Percentiles rank a stretch among this genome's conserved stretches.
Evolutionary conservation across 2,888 invertebrate genomes (phyloP).

Genomic region (Drosophila neonasuta): DNA sequence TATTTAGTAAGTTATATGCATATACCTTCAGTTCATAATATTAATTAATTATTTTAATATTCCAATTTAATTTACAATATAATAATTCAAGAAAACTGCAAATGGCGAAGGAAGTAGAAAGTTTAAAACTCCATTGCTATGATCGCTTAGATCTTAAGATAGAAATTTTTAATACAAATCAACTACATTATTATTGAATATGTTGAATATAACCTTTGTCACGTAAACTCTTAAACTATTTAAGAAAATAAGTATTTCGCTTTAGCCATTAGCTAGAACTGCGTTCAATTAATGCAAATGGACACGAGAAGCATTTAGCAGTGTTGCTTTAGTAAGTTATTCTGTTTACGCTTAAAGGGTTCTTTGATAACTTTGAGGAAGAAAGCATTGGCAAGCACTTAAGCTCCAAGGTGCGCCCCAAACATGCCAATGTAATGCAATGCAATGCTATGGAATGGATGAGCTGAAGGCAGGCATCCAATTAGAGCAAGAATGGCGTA

Average conservation of each 20-base stretch:
- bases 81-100: too few species aligned
- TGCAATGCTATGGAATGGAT: conserved; percentile 40
- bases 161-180: too few species aligned
- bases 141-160: too few species aligned
- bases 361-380: conserved; percentile 12
- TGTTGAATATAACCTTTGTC: background rate
- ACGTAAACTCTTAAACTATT: background rate
- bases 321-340: conserved; percentile 8
- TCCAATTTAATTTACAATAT: too few species aligned
- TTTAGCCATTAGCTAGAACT: background rate
- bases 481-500: conserved; percentile 74
- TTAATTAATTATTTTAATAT: too few species aligned
- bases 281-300: background rate
- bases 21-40: too few species aligned
- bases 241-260: background rate
- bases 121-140: too few species aligned
- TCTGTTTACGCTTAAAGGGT: conserved; percentile 7
- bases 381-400: conserved; percentile 38
- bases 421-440: conserved; percentile 1
- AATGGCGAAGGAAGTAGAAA: too few species aligned
- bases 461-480: conserved; percentile 61
- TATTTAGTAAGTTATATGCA: too few species aligned
- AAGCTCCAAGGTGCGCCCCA: conserved; percentile 26
- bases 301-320: conserved; percentile 3
- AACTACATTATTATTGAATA: too few species aligned